phyloP scores from a whole-genome alignment of 2,888 invertebrate genomes.

The Phorcus lineatus region DNA sequence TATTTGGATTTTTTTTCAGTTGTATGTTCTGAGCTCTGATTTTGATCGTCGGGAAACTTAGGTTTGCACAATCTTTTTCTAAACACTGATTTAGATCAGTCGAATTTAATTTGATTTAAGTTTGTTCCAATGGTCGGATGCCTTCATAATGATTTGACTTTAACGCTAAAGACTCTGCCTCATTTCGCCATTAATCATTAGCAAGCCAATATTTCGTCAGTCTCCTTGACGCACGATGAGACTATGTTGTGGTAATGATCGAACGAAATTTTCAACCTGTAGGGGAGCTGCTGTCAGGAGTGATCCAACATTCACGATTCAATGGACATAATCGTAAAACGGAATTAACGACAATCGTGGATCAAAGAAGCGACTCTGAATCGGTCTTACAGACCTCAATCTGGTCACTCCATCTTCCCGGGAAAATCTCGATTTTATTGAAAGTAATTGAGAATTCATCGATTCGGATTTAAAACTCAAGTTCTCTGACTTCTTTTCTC shows the following conservation, averaged over 20 bases:
- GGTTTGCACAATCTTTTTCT: too few species aligned
- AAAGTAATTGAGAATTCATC: conserved; percentile 1
- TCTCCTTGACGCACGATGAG: neutral
- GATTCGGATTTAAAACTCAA: neutral
- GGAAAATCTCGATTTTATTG: neutral
- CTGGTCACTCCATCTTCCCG: neutral
- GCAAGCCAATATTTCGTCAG: too few species aligned
- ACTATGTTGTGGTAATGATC: neutral
- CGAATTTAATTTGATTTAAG: too few species aligned
- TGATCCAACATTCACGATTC: conserved; percentile 13
- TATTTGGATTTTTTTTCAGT: too few species aligned
- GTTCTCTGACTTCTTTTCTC: neutral
- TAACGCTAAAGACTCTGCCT: too few species aligned
- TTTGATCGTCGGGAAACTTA: too few species aligned
- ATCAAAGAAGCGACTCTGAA: neutral
- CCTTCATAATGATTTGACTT: too few species aligned
- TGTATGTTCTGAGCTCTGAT: too few species aligned
- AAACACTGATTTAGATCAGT: too few species aligned
- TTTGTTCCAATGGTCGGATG: too few species aligned
- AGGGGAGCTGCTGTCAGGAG: neutral
- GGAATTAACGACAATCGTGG: neutral
- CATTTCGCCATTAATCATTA: too few species aligned
- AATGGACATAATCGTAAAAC: conserved; percentile 5
- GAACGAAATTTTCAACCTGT: neutral
- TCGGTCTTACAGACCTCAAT: neutral